These are phyloP conservation scores for Palythoa grandis DNA, from an alignment of 92 coral and sea anemone genomes.

Conservation along the genomic window DNA sequence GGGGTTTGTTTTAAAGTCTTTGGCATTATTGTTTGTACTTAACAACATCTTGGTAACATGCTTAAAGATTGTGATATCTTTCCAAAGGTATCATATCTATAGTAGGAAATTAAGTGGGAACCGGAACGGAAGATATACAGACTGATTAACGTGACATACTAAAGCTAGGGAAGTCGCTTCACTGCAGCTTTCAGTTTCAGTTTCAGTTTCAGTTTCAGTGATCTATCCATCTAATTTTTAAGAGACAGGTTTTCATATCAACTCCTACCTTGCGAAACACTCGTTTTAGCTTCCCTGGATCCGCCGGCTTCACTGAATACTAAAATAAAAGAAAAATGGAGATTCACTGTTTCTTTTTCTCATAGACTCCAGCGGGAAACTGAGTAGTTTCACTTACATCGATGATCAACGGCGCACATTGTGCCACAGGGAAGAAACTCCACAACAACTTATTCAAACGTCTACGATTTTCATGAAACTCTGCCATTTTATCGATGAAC, in stretches of 20 bases:
- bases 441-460: constrained; percentile 24
- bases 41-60: no score
- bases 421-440: constrained; percentile 53
- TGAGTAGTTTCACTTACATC: constrained; percentile 43
- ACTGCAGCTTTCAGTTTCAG: neutral
- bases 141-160: neutral
- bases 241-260: no score
- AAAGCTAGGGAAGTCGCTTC: neutral
- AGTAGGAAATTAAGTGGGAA: neutral
- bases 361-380: no score
- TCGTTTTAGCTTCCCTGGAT: constrained; percentile 69
- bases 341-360: neutral
- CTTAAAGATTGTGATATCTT: no score
- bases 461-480: constrained; percentile 2
- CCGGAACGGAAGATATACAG: neutral
- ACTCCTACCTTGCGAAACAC: constrained; percentile 88
- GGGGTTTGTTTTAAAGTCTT: neutral
- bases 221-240: no score
- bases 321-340: constrained; percentile 33
- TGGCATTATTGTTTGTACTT: no score
- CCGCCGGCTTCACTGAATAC: constrained; percentile 91
- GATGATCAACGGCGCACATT: constrained; percentile 53
- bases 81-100: no score
- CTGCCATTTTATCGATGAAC: constrained; percentile 22
- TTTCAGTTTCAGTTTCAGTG: no score